Percentiles rank a stretch among this genome's conserved stretches.
Evolutionary conservation across 1,140 invertebrate genomes (phyloP).

Genomic region (Calosoma granatense): DNA sequence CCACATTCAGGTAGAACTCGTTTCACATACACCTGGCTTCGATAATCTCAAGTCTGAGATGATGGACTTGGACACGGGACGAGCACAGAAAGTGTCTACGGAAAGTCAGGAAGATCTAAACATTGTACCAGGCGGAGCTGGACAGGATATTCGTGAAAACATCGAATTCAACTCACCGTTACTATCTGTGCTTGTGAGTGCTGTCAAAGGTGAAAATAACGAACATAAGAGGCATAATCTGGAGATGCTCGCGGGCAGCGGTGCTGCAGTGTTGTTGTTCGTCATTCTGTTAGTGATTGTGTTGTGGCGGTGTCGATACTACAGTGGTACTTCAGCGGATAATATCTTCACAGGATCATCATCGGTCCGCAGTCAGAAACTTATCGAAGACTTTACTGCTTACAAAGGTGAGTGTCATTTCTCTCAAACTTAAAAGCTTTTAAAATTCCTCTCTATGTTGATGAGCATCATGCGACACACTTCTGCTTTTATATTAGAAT

Average conservation of each 20-base stretch:
- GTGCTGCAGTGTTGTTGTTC: conserved; percentile 44
- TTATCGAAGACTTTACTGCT: conserved; percentile 42
- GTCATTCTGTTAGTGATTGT: conserved; percentile 39
- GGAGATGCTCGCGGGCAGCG: conserved; percentile 41
- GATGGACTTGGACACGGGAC: conserved; percentile 48
- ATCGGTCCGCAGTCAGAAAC: conserved; percentile 42
- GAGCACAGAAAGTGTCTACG: conserved; percentile 46
- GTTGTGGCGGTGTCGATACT: conserved; percentile 41
- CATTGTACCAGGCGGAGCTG: conserved; percentile 29
- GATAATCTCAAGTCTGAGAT: conserved; percentile 49
- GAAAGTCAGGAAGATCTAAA: conserved; percentile 48
- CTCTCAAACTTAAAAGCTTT: no score
- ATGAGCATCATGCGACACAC: no score
- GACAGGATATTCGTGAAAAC: conserved; percentile 22
- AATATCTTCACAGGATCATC: conserved; percentile 46
- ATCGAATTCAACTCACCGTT: conserved; percentile 40
- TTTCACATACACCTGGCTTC: conserved; percentile 44
- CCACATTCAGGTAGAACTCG: conserved; percentile 62
- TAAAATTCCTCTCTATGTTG: no score
- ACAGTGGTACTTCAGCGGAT: conserved; percentile 41
- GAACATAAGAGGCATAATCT: conserved; percentile 38
- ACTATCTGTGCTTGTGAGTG: conserved; percentile 45
- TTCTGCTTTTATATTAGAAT: no score
- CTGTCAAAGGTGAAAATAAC: conserved; percentile 43
- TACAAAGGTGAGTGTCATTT: conserved; percentile 31